phyloP scores from a whole-genome alignment of 2,113 vertebrate species.

The Hippocampus guttulatus region DNA sequence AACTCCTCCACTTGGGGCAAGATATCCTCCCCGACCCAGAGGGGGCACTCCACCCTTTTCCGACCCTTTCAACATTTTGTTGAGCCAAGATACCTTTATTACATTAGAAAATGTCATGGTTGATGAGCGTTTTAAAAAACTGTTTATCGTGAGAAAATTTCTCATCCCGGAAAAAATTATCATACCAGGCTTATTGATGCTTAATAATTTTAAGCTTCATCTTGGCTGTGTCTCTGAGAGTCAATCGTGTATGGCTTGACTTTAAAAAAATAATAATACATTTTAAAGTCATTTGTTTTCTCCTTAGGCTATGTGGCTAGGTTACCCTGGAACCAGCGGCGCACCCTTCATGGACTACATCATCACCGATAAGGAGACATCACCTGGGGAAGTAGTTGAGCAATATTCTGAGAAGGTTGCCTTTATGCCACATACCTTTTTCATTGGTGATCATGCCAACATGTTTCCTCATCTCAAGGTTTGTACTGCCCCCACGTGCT shows the following conservation, averaged over 20 bases:
- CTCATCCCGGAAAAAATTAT: no score
- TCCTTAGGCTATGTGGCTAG: constrained; percentile 91
- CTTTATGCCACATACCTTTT: constrained; percentile 98
- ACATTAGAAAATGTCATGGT: no score
- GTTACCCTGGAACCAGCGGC: constrained; percentile 96
- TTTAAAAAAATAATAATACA: background rate
- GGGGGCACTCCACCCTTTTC: no score
- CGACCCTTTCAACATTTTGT: no score
- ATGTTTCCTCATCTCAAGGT: constrained; percentile 99
- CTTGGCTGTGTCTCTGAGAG: background rate
- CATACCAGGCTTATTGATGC: no score
- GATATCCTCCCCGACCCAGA: no score
- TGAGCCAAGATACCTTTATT: no score
- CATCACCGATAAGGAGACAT: constrained; percentile 93
- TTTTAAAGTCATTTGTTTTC: background rate
- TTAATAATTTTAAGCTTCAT: background rate
- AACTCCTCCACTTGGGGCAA: no score
- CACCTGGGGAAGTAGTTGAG: constrained; percentile 89
- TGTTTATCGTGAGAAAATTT: no score
- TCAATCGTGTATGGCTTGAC: background rate
- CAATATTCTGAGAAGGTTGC: constrained; percentile 98
- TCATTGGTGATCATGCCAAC: constrained; percentile 97
- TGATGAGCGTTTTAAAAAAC: no score
- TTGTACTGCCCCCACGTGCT: constrained; percentile 19
- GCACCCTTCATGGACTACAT: constrained; percentile 99